Evolutionary conservation across 2,113 vertebrate genomes (phyloP).

Genomic region (Diadophis punctatus): DNA sequence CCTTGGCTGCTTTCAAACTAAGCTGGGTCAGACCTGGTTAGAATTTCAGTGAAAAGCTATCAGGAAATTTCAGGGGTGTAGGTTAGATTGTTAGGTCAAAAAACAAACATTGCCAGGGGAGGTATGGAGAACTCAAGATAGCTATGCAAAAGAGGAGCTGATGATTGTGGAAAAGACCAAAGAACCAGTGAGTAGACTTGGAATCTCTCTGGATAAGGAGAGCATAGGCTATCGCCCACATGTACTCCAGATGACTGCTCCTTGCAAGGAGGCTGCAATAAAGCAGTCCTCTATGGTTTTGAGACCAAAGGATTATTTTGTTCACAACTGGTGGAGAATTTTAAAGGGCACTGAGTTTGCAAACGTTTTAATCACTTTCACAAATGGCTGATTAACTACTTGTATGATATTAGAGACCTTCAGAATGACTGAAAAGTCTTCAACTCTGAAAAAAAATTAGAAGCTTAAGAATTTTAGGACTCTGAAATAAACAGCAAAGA

Average conservation of each 20-base stretch:
- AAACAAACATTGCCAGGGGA: not conserved
- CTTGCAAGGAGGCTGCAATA: not conserved
- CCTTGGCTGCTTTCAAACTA: not conserved
- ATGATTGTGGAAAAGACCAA: not conserved
- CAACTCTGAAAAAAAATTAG: not conserved
- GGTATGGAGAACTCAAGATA: not conserved
- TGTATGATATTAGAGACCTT: not conserved
- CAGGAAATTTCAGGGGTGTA: not conserved
- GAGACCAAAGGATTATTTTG: not conserved
- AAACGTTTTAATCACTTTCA: not conserved
- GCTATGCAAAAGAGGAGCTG: not conserved
- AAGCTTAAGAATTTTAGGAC: not conserved
- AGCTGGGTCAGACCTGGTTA: not conserved
- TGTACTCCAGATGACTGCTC: not conserved
- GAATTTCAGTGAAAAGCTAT: not conserved
- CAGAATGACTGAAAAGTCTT: not conserved
- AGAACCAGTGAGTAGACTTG: not conserved
- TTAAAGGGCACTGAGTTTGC: not conserved
- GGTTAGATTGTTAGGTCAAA: not conserved
- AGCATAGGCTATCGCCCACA: not conserved
- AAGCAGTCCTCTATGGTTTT: not conserved
- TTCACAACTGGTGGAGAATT: not conserved
- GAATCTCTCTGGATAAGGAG: not conserved
- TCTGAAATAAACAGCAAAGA: not conserved
- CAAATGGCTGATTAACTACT: not conserved